Base-by-base conservation (phyloP, 2,888 invertebrate genomes). In the Apodemia hepburni region DNA sequence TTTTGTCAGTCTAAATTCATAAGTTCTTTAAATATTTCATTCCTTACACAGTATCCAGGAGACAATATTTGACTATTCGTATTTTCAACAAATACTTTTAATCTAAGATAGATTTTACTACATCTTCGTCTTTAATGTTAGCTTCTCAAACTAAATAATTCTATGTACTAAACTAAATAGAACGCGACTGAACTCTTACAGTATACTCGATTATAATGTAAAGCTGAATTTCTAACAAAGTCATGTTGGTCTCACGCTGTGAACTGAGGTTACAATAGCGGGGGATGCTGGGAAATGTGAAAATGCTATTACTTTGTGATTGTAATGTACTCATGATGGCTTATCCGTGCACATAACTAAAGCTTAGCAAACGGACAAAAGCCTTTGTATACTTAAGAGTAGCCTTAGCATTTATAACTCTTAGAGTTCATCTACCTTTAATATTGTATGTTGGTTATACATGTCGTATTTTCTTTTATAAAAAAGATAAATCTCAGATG, bases 231-330 rank as follows among this genome's bases (percentile, higher is more conserved):
- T 57, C 54, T 15, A 27, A 22, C 51, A 51, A 51, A 57, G 54
- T 57, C 8, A 51, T 22, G 54, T 57, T 27, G 7, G 29, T 29
- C 54, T 57, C 54, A 27, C 54, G 54, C 54, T 29, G 54, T n/a
- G 54, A 27, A 57, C 54, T 27, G 15, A 27, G 27, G 27, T 54
- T 54, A 54, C 54, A 63, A 67, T 64, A 65, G 71, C 66, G 64
- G 61, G 71, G 71, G 70, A 74, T 67, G 73, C 71, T 75, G 80
- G 64, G 79, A 75, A 82, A 85, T 80, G 80, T 71, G 76, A 75
- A 75, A 83, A 78, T 73, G 78, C 73, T 82, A 76, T 83, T 79
- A 75, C 71, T 66, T 65, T 71, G 71, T 75, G 63, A 27, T 57
- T 57, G 54, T 57, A 57, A 57, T 71, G 74, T 75, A 75, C 81